Base-by-base conservation (phyloP, 2,888 invertebrate genomes). In the Drosophila engyochracea region DNA sequence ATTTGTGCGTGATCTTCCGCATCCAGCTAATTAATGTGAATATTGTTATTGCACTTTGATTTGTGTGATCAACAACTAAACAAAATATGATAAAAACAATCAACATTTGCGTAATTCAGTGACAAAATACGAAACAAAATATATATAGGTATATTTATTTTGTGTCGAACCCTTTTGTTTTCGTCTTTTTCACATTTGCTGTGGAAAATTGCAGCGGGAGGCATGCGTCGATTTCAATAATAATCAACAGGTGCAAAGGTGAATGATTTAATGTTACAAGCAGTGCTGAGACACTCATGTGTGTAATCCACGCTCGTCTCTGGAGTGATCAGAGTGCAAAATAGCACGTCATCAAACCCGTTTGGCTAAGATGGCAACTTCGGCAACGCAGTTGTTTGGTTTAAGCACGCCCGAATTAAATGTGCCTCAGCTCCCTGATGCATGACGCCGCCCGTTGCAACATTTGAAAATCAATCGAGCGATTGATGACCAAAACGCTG, bases 161-260 rank as follows among this genome's bases (percentile, higher is more conserved):
- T 16, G 19, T 25, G 57, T 19, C 9, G 44, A 63, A 64, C 58
- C 25, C 49, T 55, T 70, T 58, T 35, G 22, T n/a, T 25, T 12
- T 19, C 6, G 4, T 9, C 0, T 47, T 47, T 55, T n/a, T 4
- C 12, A 19, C 14, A 14, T n/a, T 28, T 7, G 3, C n/a, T 16
- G 14, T 39, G n/a, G 9, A n/a, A 39, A 30, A 30, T 14, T 57
- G 25, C 19, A 14, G 53, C 39, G 47, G 44, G 76, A 62, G 75
- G 44, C 57, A 49, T 52, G n/a, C 31, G 30, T 28, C 35, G 37
- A 35, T 33, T 41, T n/a, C 39, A 3, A 35, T 47, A 39, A 33
- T 63, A 70, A 77, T 77, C 44, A 75, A 44, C 76, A 75, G 76
- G 77, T 78, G 80, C 66, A 51, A 74, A 64, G 57, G 74, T 79